Evolutionary conservation across 2,797 vertebrate species (phyloP), one percentile per base, ranked within the genome.

Genomic region (Parauchenoglanis ngamensis): DNA sequence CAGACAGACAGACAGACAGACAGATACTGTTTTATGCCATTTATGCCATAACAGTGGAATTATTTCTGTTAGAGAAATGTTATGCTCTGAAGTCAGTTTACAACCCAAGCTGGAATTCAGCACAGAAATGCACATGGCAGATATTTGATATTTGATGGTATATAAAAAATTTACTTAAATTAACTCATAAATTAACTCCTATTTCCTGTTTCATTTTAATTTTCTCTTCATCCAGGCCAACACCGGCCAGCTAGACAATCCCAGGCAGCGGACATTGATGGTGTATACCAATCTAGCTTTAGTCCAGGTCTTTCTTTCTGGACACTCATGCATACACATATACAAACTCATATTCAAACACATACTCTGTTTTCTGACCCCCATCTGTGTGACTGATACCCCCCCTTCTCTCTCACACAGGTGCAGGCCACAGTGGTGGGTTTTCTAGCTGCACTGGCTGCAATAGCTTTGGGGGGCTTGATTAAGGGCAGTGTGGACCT

Each of bases 401-500:
- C 89, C 89, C 85, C 83, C 87, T 56, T 83, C 63, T 82, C 21
- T 72, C n/a, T 85, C 15, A 28, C 19, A 4, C 94, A 99, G 98
- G 96, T 98, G 35, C 98, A 99, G 94, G 97, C 98, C 88, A 99
- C 97, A 0, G 97, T 99, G 81, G 96, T 99, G 87, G 98, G 98
- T 49, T 96, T 99, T 79, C 95, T 99, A 88, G 97, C 98, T 0
- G 97, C 98, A 0, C 5, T 98, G 35, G 97, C 96, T 4, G 97
- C 97, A 0, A 89, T 98, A 79, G 94, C 96, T 86, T 94, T 99
- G 92, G 98, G 97, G 0, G 93, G 95, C 0, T 84, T 97, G 83
- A 97, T 97, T 11, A 94, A 95, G 88, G 96, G 96, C n/a, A 95
- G 96, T 0, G 46, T 98, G 67, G 96, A 98, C 67, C 90, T 97